Evolutionary conservation across 2,797 vertebrate genomes (phyloP), one percentile per base, ranked within the genome.

Genomic region (Acanthurus leucopareius): DNA sequence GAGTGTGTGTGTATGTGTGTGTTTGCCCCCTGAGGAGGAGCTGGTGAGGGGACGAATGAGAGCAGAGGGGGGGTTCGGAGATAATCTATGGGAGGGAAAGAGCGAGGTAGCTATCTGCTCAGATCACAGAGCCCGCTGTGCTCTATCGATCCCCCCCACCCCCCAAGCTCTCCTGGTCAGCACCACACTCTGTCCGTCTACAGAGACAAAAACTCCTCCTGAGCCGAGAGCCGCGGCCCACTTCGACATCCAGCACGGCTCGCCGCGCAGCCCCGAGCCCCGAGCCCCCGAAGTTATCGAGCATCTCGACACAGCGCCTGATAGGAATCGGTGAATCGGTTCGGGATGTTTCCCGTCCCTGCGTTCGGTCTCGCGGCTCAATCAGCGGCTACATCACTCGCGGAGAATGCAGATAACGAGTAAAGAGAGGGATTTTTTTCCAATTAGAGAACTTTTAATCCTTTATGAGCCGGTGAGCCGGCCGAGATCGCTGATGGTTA

Each of bases 81-180:
- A 81, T 91, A 87, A 93, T 92, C 92, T 89, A 87, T 86, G 80
- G 73, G 76, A 84, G 80, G 77, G 84, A 75, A 81, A 82, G 86
- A 75, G 64, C 49, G 60, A 67, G 78, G 77, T 16, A 68, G 87
- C 80, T 89, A 92, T 90, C 91, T 87, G 88, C 87, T 91, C 42
- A 79, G 86, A 92, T 91, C 90, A 90, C 86, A 89, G 69, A 52
- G 80, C 68, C 80, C 54, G 64, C 81, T 85, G 90, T 48, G 85
- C 83, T 85, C 78, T 83, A 93, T 91, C 52, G 88, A 90, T 92
- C 75, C 82, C 77, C 78, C 81, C 25, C 25, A 2, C 25, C 25
- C 3, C 25, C 25, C 25, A 83, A 84, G 82, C 82, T 81, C 80
- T 71, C 76, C 75, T 32, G 86, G 86, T 86, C 88, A 78, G 78